Conservation (phyloP, 2,888 invertebrate species). For the Orthosia cruda region DNA sequence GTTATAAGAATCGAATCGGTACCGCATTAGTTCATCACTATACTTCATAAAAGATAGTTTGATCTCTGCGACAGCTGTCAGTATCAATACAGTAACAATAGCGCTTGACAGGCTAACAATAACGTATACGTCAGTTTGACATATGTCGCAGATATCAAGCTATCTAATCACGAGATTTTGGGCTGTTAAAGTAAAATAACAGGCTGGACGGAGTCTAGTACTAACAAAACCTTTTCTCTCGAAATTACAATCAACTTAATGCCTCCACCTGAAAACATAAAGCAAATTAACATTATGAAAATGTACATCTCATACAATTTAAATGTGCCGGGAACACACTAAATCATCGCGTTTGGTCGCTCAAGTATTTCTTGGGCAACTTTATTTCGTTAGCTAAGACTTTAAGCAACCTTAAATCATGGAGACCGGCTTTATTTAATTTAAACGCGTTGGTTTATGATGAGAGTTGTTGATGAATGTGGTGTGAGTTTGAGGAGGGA, state of each 20-base stretch:
- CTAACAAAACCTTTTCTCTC: not conserved
- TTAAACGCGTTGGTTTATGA: conserved; percentile 72
- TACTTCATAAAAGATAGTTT: no score
- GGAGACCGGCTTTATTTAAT: conserved; percentile 76
- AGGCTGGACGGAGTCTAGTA: no score
- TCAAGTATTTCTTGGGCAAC: conserved; percentile 52
- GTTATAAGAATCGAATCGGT: no score
- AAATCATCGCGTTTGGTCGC: conserved; percentile 54
- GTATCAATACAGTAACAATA: no score
- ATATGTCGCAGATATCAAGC: no score
- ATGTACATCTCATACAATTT: conserved; percentile 56
- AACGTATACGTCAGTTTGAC: no score
- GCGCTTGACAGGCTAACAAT: no score
- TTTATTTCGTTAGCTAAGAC: conserved; percentile 63
- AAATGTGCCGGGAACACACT: conserved; percentile 47
- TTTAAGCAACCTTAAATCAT: conserved; percentile 75
- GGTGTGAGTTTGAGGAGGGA: conserved; percentile 18
- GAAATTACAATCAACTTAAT: conserved; percentile 16
- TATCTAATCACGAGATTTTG: no score
- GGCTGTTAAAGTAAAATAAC: no score
- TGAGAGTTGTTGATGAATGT: conserved; percentile 51
- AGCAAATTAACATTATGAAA: conserved; percentile 54
- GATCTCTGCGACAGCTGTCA: no score
- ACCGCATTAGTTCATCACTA: no score
- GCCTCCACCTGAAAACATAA: conserved; percentile 33